Evolutionary conservation across 2,113 vertebrate genomes (phyloP).

Genomic region (Calonectris borealis): DNA sequence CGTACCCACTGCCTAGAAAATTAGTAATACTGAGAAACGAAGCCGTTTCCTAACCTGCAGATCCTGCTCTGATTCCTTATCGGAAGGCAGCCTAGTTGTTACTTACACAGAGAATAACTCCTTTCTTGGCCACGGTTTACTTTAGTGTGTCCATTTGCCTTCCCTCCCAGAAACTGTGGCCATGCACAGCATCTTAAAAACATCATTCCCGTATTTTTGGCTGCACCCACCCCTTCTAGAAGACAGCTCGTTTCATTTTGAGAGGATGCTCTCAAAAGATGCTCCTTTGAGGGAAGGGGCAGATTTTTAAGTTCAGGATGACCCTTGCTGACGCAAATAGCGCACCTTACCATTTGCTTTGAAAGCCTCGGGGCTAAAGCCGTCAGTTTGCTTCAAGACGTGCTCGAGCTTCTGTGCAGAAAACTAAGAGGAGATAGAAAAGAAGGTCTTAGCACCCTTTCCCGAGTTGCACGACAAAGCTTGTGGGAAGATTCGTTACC

Average conservation of each 20-base stretch:
- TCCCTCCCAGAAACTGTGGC: background rate
- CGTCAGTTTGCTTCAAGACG: constrained; percentile 26
- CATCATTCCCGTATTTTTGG: accelerated
- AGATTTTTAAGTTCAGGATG: background rate
- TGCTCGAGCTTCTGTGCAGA: constrained; percentile 69
- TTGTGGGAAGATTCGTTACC: accelerated
- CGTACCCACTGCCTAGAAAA: no score
- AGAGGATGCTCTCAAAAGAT: no score
- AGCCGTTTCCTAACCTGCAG: background rate
- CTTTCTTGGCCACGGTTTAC: accelerated
- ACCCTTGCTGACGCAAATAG: accelerated
- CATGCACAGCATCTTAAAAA: background rate
- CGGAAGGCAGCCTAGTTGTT: background rate
- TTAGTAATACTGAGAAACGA: accelerated
- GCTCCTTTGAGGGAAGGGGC: no score
- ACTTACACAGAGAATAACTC: accelerated
- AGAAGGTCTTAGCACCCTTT: no score
- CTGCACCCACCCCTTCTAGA: background rate
- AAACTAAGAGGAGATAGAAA: constrained; percentile 48
- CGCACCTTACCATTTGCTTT: constrained; percentile 53
- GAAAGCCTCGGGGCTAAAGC: constrained; percentile 65
- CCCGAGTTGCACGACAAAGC: accelerated
- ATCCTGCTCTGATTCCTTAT: accelerated
- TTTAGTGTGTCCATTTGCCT: accelerated
- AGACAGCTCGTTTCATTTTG: background rate